A percentile compares a stretch with the other conserved stretches of the same genome.
phyloP scores from a whole-genome alignment of 2,888 invertebrate genomes.

The Phasia obesa region DNA sequence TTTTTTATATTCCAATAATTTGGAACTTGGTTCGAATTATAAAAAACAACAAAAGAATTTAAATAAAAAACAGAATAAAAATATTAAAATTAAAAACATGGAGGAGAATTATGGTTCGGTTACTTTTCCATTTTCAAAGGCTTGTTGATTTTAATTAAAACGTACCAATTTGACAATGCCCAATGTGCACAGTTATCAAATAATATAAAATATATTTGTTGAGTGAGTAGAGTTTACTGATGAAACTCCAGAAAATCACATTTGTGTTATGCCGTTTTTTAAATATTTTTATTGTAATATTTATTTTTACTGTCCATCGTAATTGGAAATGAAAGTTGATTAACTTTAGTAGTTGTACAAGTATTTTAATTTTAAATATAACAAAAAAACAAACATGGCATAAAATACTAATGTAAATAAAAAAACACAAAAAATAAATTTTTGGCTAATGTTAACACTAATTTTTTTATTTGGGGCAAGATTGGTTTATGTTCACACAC shows the following conservation, averaged over 20 bases:
- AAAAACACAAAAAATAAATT: neutral
- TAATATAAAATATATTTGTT: neutral
- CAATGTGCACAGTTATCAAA: too few relatives aligned
- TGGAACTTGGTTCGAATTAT: neutral
- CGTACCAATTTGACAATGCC: too few relatives aligned
- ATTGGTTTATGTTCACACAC: neutral
- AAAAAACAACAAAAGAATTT: neutral
- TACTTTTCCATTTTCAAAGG: neutral
- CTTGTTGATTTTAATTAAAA: too few relatives aligned
- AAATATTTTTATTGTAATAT: neutral
- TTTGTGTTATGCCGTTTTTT: constrained; percentile 48
- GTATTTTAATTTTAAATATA: neutral
- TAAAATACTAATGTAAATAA: neutral
- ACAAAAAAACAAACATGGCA: neutral
- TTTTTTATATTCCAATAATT: neutral
- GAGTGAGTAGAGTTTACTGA: neutral
- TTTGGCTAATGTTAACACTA: constrained; percentile 46
- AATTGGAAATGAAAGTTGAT: constrained; percentile 79
- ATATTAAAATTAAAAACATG: too few relatives aligned
- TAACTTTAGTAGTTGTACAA: constrained; percentile 35
- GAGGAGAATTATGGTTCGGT: too few relatives aligned
- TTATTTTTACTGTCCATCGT: constrained; percentile 43
- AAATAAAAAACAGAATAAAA: too few relatives aligned
- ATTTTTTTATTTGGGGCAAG: constrained; percentile 7
- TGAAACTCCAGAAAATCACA: constrained; percentile 46